Percentiles rank a stretch among this genome's conserved stretches.
phyloP scores from a whole-genome alignment of 2,888 invertebrate genomes.

The Philaethria dido region DNA sequence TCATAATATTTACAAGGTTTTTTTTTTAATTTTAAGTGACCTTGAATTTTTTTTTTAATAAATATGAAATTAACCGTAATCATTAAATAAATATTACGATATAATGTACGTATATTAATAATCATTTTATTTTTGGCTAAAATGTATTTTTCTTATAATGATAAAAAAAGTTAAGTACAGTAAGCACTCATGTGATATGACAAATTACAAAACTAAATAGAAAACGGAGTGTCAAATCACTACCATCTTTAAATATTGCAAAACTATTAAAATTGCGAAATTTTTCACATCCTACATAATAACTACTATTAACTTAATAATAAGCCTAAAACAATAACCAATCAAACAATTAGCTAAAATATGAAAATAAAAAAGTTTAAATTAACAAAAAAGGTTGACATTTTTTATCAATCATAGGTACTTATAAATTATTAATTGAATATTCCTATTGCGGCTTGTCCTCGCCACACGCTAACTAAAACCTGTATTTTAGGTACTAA shows the following conservation, averaged over 20 bases:
- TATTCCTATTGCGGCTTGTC: slow-evolving; percentile 41
- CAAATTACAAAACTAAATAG: background rate
- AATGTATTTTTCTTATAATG: background rate
- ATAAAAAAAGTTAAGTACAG: no score
- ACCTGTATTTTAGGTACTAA: slow-evolving; percentile 43
- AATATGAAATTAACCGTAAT: background rate
- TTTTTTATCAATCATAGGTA: slow-evolving; percentile 27
- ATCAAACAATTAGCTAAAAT: slow-evolving; percentile 4
- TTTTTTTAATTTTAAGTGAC: background rate
- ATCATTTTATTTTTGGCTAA: background rate
- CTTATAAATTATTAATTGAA: slow-evolving; percentile 20
- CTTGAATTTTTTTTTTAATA: background rate
- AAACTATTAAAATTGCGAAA: no score
- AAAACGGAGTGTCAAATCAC: background rate
- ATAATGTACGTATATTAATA: background rate
- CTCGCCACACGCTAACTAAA: slow-evolving; percentile 50
- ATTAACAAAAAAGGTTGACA: slow-evolving; percentile 4
- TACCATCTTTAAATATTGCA: background rate
- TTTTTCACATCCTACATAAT: background rate
- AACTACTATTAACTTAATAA: no score
- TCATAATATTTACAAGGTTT: background rate
- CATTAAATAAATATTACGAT: background rate
- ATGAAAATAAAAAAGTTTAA: slow-evolving; percentile 6
- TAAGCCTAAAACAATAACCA: background rate
- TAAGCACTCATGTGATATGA: background rate